Percentiles rank a stretch among this genome's conserved stretches.
Conservation (phyloP, 2,113 vertebrate species). For the Lepus europaeus region DNA sequence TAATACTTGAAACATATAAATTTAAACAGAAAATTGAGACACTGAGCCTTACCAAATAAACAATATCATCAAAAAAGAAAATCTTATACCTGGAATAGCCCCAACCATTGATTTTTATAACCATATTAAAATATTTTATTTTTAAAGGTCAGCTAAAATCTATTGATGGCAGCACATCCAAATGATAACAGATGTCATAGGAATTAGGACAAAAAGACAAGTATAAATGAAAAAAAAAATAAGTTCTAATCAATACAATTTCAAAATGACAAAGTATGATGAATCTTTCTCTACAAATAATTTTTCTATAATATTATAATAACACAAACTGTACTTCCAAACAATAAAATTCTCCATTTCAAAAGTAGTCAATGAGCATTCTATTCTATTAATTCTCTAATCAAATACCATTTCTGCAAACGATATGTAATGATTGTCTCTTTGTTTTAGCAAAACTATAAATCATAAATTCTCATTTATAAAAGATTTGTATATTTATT, state of each 20-base stretch:
- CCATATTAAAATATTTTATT: not conserved
- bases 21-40: constrained; percentile 3
- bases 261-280: not conserved
- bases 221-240: not conserved
- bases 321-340: not conserved
- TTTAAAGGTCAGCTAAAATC: not conserved
- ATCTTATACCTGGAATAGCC: not conserved
- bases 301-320: not conserved
- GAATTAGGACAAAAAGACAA: not conserved
- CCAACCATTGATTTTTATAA: constrained; percentile 3
- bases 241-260: not conserved
- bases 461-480: not conserved
- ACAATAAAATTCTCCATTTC: not conserved
- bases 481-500: no score
- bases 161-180: not conserved
- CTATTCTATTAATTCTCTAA: not conserved
- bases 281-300: not conserved
- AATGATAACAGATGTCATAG: not conserved
- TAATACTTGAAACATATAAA: constrained; percentile 41
- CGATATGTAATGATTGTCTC: not conserved
- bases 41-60: constrained; percentile 17
- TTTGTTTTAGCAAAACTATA: not conserved
- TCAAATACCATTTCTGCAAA: not conserved
- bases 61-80: not conserved
- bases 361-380: not conserved